Evolutionary conservation across 2,797 vertebrate genomes (phyloP).

Genomic region (Arremon aurantiirostris): DNA sequence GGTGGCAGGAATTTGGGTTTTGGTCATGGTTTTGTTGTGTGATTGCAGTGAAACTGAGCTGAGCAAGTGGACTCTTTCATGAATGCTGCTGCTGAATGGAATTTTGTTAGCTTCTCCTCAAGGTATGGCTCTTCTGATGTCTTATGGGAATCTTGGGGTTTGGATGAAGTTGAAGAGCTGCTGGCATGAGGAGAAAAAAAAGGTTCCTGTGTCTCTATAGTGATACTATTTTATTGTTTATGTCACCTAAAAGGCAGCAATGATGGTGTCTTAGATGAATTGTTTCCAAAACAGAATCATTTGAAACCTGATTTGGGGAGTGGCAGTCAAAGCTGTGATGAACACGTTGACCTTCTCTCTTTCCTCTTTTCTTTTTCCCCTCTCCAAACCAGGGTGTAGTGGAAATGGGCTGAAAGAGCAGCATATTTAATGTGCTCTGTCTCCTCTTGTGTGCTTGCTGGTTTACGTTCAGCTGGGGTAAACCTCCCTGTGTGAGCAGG

Average conservation of each 20-base stretch:
- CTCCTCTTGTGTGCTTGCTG: neutral
- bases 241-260: neutral
- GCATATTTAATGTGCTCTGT: neutral
- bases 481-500: neutral
- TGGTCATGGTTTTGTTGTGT: neutral
- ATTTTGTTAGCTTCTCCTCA: neutral
- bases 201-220: neutral
- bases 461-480: neutral
- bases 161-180: neutral
- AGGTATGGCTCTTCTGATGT: neutral
- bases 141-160: neutral
- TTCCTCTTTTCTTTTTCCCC: neutral
- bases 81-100: neutral
- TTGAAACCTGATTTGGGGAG: neutral
- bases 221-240: neutral
- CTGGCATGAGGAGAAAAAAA: rapidly evolving
- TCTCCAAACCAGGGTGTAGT: neutral
- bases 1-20: neutral
- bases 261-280: neutral
- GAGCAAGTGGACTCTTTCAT: neutral
- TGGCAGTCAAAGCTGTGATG: neutral
- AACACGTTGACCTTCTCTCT: neutral
- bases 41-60: neutral
- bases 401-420: neutral
- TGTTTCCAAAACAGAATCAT: neutral